phyloP scores from a whole-genome alignment of 2,888 invertebrate species.

The Mimas tiliae region DNA sequence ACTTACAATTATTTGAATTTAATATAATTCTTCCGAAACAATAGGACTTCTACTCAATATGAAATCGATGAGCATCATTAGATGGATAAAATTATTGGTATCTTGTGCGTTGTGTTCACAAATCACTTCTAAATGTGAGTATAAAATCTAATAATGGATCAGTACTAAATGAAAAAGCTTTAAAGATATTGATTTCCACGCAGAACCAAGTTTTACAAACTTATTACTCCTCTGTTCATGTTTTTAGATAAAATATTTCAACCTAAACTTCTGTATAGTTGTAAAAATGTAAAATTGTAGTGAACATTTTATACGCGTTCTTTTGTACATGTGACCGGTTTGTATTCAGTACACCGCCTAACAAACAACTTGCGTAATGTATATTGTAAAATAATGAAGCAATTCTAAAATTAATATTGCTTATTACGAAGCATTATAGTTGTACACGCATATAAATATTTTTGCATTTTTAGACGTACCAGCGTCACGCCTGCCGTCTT shows the following conservation, averaged over 20 bases:
- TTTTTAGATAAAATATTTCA: slow-evolving; percentile 9
- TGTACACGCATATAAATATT: slow-evolving; percentile 49
- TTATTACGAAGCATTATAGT: slow-evolving; percentile 41
- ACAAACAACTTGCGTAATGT: slow-evolving; percentile 27
- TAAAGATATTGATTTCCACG: slow-evolving; percentile 21
- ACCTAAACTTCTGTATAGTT: slow-evolving; percentile 11
- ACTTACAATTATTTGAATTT: neutral
- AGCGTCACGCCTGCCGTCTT: slow-evolving; percentile 31
- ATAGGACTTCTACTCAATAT: too few species aligned
- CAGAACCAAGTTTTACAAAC: neutral
- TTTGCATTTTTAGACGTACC: slow-evolving; percentile 49
- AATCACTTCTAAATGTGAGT: slow-evolving; percentile 15
- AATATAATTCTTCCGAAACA: too few species aligned
- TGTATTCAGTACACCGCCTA: slow-evolving; percentile 24
- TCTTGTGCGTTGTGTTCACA: too few species aligned
- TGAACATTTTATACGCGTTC: slow-evolving; percentile 33
- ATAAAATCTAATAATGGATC: neutral
- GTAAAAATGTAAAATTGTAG: slow-evolving; percentile 22
- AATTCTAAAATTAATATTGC: slow-evolving; percentile 48
- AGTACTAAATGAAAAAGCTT: slow-evolving; percentile 20
- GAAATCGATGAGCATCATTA: neutral
- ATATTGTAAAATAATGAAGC: slow-evolving; percentile 45
- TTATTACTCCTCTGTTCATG: neutral
- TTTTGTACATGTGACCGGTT: slow-evolving; percentile 26
- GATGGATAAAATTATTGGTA: neutral